Evolutionary conservation across 2,113 vertebrate species (phyloP).

Genomic region (Cisticola juncidis): DNA sequence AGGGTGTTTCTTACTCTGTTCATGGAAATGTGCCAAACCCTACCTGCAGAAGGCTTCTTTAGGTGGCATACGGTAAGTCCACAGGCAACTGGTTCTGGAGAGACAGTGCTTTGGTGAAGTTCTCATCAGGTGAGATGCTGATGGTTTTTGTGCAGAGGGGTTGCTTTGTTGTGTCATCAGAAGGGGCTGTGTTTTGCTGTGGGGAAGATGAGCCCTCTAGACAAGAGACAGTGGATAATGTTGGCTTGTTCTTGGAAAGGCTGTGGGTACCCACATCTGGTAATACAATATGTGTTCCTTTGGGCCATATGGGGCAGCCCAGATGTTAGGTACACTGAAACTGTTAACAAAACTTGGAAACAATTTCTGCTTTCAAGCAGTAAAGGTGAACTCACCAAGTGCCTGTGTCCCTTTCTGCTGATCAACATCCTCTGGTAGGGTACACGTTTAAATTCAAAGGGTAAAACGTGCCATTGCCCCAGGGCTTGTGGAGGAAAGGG

Average conservation of each 20-base stretch:
- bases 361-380: neutral
- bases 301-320: neutral
- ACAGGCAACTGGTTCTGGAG: neutral
- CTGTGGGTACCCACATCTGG: neutral
- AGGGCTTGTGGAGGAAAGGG: neutral
- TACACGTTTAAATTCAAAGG: neutral
- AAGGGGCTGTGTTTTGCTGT: neutral
- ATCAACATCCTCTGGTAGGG: neutral
- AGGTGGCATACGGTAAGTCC: neutral
- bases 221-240: neutral
- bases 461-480: neutral
- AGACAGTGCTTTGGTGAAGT: neutral
- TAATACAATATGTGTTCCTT: neutral
- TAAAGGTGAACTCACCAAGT: neutral
- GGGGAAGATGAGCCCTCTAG: neutral
- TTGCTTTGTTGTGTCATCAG: neutral
- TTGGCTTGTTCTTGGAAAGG: neutral
- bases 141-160: neutral
- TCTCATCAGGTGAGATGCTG: neutral
- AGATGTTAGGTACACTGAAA: neutral
- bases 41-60: neutral
- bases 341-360: neutral
- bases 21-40: neutral
- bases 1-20: neutral
- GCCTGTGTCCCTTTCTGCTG: neutral